A percentile compares a stretch with the other conserved stretches of the same genome.
Evolutionary conservation across 2,888 invertebrate genomes (phyloP).

Genomic region (Cantharis rustica): DNA sequence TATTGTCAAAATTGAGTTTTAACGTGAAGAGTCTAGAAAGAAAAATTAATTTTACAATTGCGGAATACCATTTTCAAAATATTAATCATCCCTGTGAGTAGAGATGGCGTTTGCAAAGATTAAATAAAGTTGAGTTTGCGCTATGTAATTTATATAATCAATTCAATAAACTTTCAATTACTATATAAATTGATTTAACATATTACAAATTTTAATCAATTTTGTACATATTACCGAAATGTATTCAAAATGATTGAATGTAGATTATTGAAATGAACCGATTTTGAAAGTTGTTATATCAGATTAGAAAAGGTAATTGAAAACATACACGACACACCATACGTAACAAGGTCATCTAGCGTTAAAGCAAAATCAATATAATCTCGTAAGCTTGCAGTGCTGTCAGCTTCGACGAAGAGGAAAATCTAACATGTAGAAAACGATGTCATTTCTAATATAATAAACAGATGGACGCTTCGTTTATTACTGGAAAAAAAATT

Average conservation of each 20-base stretch:
- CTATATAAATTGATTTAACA: neutral
- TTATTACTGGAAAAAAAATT: neutral
- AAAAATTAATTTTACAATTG: neutral
- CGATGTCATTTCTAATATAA: neutral
- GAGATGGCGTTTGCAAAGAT: neutral
- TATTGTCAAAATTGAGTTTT: neutral
- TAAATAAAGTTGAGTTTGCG: neutral
- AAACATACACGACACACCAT: neutral
- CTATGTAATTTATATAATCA: neutral
- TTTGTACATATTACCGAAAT: neutral
- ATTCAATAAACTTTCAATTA: neutral
- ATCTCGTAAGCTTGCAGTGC: neutral
- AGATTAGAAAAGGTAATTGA: neutral
- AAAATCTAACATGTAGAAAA: conserved; percentile 5
- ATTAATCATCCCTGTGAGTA: neutral
- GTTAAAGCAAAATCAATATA: conserved; percentile 5
- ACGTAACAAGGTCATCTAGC: neutral
- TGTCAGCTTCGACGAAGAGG: neutral
- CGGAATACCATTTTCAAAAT: neutral
- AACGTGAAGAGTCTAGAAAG: neutral
- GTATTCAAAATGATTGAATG: neutral
- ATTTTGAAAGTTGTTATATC: neutral
- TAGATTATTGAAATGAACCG: neutral
- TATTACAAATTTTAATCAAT: neutral
- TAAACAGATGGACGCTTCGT: neutral